These are phyloP conservation scores for Sebastes alutus DNA, from an alignment of 2,797 vertebrate species.

Conservation along the genomic window DNA sequence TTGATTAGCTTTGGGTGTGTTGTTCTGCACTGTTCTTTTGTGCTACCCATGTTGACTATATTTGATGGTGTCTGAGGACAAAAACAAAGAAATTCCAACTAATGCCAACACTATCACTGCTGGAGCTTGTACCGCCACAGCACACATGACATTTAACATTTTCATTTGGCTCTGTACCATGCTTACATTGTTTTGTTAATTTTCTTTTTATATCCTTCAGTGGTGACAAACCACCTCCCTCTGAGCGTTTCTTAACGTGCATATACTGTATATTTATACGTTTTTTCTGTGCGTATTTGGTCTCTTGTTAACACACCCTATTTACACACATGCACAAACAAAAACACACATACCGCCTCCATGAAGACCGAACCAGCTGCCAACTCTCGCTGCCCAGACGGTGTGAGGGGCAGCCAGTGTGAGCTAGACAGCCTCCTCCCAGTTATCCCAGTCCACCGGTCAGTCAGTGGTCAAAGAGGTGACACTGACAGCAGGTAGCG, in stretches of 20 bases:
- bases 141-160: not conserved
- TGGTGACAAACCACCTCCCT: not conserved
- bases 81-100: not conserved
- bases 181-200: not conserved
- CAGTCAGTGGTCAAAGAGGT: slow-evolving; percentile 65
- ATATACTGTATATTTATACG: not conserved
- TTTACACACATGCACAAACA: not conserved
- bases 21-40: not conserved
- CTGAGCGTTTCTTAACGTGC: not conserved
- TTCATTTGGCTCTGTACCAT: not conserved
- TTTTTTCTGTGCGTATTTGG: not conserved
- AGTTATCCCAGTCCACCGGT: slow-evolving; percentile 46
- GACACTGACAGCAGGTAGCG: slow-evolving; percentile 62
- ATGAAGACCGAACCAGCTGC: slow-evolving; percentile 33
- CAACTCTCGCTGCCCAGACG: slow-evolving; percentile 36
- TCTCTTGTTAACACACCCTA: not conserved
- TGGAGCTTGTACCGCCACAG: not conserved
- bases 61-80: not conserved
- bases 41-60: not conserved
- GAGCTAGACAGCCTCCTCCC: slow-evolving; percentile 55
- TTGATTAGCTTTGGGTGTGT: slow-evolving; percentile 15
- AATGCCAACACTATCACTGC: not conserved
- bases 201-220: not conserved
- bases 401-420: slow-evolving; percentile 48
- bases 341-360: not conserved